A percentile compares a stretch with the other conserved stretches of the same genome.
Conservation (phyloP, 2,797 vertebrate species). For the Cephalopachus bancanus region DNA sequence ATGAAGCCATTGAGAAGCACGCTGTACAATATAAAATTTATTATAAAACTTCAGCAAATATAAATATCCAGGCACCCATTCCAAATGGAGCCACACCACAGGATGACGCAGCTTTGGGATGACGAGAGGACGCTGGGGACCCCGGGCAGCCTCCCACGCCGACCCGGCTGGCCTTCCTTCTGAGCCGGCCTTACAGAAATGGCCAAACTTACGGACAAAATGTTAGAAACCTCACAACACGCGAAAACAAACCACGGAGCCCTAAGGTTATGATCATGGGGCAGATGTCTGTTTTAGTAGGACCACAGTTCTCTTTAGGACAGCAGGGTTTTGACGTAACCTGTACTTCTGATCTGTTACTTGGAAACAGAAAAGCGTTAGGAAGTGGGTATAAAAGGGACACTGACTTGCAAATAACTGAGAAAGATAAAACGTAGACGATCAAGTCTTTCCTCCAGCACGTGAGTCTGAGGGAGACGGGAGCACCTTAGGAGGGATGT, state of each 20-base stretch:
- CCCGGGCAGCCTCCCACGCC: background rate
- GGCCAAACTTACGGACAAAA: background rate
- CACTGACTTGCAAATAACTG: constrained; percentile 40
- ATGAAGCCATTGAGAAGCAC: background rate
- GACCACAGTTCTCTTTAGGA: background rate
- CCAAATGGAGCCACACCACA: background rate
- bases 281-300: background rate
- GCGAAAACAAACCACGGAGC: background rate
- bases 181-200: background rate
- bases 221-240: background rate
- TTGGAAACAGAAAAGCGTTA: constrained; percentile 44
- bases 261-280: background rate
- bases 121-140: background rate
- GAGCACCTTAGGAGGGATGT: constrained; percentile 52
- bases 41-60: constrained; percentile 86
- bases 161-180: background rate
- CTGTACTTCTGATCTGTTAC: background rate
- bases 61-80: constrained; percentile 84
- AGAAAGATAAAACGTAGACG: background rate
- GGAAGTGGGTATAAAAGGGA: constrained; percentile 59
- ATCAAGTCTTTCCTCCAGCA: background rate
- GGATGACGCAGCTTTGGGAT: constrained; percentile 61
- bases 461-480: background rate
- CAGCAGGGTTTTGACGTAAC: background rate
- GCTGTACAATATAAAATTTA: constrained; percentile 80